Evolutionary conservation across 1,140 invertebrate species (phyloP).

Genomic region (Drosophila mojavensis): DNA sequence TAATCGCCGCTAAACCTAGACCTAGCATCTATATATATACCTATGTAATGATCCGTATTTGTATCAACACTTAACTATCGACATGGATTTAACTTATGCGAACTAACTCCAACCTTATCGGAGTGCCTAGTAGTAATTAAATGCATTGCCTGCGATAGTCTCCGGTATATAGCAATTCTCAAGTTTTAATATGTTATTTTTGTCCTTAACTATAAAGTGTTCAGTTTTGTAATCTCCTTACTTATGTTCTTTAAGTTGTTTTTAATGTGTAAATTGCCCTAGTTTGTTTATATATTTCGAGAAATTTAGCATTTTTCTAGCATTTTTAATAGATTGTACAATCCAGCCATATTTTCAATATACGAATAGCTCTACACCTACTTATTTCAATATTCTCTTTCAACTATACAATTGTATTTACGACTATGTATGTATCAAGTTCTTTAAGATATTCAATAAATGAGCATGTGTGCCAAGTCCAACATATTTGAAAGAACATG

Average conservation of each 20-base stretch:
- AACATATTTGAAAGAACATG: slow-evolving; percentile 25
- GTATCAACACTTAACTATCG: slow-evolving; percentile 5
- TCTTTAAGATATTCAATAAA: slow-evolving; percentile 45
- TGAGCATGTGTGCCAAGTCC: slow-evolving; percentile 50
- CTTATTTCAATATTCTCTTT: slow-evolving; percentile 21
- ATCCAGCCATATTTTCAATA: slow-evolving; percentile 6
- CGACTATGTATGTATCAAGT: slow-evolving; percentile 30
- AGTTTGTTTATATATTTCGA: background rate
- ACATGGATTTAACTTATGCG: background rate
- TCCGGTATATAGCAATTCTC: background rate
- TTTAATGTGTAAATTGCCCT: slow-evolving; percentile 16
- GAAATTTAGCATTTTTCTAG: slow-evolving; percentile 3
- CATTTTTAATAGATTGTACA: slow-evolving; percentile 12
- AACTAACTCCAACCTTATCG: background rate
- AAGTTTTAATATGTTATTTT: slow-evolving; percentile 16
- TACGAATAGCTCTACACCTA: slow-evolving; percentile 9
- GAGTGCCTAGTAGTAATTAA: background rate
- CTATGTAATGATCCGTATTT: slow-evolving; percentile 3
- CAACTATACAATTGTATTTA: slow-evolving; percentile 19
- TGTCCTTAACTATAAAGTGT: slow-evolving; percentile 1
- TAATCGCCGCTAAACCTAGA: slow-evolving; percentile 34
- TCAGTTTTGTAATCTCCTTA: slow-evolving; percentile 5
- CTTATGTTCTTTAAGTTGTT: slow-evolving; percentile 9
- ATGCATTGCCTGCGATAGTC: background rate
- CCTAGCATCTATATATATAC: background rate